These are phyloP conservation scores for Bradysia coprophila DNA, from an alignment of 1,140 invertebrate species.

Conservation along the genomic window DNA sequence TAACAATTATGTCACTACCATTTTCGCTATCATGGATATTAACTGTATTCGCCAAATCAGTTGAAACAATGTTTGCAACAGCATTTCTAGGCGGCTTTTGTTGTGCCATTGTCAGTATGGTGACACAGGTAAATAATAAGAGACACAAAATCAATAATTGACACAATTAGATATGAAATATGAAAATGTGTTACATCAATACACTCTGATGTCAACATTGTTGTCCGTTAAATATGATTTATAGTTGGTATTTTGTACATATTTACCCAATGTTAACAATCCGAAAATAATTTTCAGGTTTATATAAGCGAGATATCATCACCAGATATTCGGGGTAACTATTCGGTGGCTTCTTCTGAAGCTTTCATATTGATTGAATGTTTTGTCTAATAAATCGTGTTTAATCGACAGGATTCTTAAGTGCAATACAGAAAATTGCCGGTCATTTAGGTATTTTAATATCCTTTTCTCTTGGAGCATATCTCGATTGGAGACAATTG, in stretches of 20 bases:
- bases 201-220: no score
- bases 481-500: constrained; percentile 67
- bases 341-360: no score
- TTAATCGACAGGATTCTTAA: no score
- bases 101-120: constrained; percentile 63
- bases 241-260: background rate
- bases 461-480: constrained; percentile 65
- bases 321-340: constrained; percentile 66
- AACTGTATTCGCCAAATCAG: constrained; percentile 52
- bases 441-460: constrained; percentile 70
- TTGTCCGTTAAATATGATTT: constrained; percentile 1
- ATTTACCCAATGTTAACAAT: no score
- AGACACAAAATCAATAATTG: constrained; percentile 3
- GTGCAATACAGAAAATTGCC: constrained; percentile 68
- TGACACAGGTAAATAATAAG: constrained; percentile 42
- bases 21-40: constrained; percentile 60
- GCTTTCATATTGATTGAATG: no score
- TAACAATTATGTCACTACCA: constrained; percentile 53
- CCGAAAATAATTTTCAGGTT: no score
- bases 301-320: constrained; percentile 86
- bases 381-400: no score
- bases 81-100: constrained; percentile 66
- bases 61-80: constrained; percentile 62
- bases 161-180: constrained; percentile 3
- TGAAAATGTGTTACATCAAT: background rate